Base-by-base conservation (phyloP, 1,140 invertebrate species). In the Yoshiicerus persimilis region DNA sequence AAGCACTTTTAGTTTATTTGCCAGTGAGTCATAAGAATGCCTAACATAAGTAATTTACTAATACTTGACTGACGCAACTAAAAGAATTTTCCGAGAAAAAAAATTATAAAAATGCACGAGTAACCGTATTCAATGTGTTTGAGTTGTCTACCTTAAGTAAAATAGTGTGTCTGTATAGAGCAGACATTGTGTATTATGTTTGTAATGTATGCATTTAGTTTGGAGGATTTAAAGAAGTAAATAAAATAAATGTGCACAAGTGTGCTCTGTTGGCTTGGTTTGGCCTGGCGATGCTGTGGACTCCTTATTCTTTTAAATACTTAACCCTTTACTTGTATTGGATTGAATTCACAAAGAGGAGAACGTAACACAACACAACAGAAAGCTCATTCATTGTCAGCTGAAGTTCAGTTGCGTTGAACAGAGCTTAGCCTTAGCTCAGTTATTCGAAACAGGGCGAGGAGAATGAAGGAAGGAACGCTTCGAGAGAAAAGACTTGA, bases 201-300 rank as follows among this genome's bases (percentile, higher is more conserved):
- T 16, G 23, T 80, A 38, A 80, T 80, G 34, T 80, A 80, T 80
- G 75, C 30, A 80, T 80, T 80, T 38, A 34, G 75, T 80, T 80
- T 80, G 75, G 75, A 80, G 75, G 75, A 80, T 80, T 80, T 80
- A 38, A 80, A 80, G 75, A 80, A 80, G 34, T 80, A 80, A 80
- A 80, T 80, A 80, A 80, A 80, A 80, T 80, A 80, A 80, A 80
- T 80, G 75, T 80, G 75, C 75, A 80, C 75, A 80, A 80, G 75
- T 80, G 75, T 80, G 75, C 75, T 80, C 75, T 36, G 13, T 6
- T 80, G 27, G 66, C 30, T 30, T 70, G 23, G 25, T 70, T 70
- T 13, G 25, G 25, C 25, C 2, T 30, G 64, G 27, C 66, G 8
- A 36, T 36, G 75, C 75, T 80, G n/a, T 80, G 75, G 75, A 34